Conservation (phyloP, 1,140 invertebrate species). For the Procambarus clarkii region DNA sequence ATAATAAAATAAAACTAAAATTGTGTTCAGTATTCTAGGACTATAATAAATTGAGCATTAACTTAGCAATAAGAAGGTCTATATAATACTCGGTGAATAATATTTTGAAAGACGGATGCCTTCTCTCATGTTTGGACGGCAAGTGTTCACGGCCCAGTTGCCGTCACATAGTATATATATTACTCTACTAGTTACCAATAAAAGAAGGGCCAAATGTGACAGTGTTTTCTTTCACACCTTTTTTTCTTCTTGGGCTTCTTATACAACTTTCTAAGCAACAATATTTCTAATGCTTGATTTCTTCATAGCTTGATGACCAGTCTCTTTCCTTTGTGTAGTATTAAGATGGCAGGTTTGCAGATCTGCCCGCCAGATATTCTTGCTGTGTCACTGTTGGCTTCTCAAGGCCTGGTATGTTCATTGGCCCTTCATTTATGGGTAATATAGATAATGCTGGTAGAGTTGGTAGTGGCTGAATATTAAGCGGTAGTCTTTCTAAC, state of each 20-base stretch:
- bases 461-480: no score
- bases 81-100: background rate
- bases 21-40: slow-evolving; percentile 52
- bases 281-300: background rate
- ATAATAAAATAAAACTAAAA: background rate
- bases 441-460: background rate
- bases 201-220: slow-evolving; percentile 60
- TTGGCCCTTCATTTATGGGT: slow-evolving; percentile 63
- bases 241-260: slow-evolving; percentile 28
- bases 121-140: slow-evolving; percentile 13
- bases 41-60: slow-evolving; percentile 3
- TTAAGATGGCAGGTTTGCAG: slow-evolving; percentile 1
- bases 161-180: background rate
- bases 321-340: background rate
- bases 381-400: background rate
- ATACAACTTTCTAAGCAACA: slow-evolving; percentile 8
- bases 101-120: slow-evolving; percentile 14
- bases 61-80: slow-evolving; percentile 17
- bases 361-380: background rate
- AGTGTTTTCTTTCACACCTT: slow-evolving; percentile 67
- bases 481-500: no score
- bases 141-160: background rate
- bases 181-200: slow-evolving; percentile 60
- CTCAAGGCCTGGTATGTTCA: slow-evolving; percentile 7
- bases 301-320: background rate